Conservation (phyloP, 2,113 vertebrate species). For the Macaca fascicularis region T2T-MFA8v1.1 NC_088381.1:121358501-121359000, state of each 20-base stretch:
- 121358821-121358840: background rate
- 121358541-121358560: conserved; percentile 44
- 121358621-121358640: conserved; percentile 74
- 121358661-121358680: conserved; percentile 75
- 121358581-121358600: conserved; percentile 54
- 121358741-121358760: background rate
- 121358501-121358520: conserved; percentile 54
- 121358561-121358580: conserved; percentile 66
- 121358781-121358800: background rate
- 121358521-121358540: conserved; percentile 71
- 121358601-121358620: conserved; percentile 72
- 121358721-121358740: conserved; percentile 58
- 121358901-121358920: background rate
- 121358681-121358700: conserved; percentile 71
- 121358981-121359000: background rate
- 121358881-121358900: conserved; percentile 8
- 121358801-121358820: background rate
- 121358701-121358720: conserved; percentile 70
- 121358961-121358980: background rate
- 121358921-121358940: conserved; percentile 36
- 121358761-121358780: background rate
- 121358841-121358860: background rate
- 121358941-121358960: background rate
- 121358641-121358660: conserved; percentile 74
- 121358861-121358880: conserved; percentile 21